phyloP scores from a whole-genome alignment of 2,113 vertebrate species.

The Grallaria varia region DNA sequence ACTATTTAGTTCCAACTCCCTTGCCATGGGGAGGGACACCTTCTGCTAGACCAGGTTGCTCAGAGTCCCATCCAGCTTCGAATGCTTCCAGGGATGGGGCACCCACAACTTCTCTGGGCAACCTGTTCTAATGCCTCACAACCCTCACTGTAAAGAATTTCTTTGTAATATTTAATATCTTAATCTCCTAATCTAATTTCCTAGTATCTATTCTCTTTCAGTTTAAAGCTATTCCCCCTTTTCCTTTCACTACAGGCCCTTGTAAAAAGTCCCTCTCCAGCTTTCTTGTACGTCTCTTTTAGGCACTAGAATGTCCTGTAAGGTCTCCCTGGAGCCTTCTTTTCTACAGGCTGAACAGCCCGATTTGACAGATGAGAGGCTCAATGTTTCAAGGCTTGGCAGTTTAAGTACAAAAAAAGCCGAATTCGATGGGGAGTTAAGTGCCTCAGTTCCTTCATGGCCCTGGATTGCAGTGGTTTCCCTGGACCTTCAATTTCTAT shows the following conservation, averaged over 20 bases:
- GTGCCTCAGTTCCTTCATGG: background rate
- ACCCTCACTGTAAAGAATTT: background rate
- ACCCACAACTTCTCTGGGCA: background rate
- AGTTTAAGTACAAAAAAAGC: background rate
- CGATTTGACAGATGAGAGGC: background rate
- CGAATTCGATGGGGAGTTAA: background rate
- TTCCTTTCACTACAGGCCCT: background rate
- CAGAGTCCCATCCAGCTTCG: background rate
- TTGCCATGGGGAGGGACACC: fast-evolving
- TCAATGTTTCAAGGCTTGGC: background rate
- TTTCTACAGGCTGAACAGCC: background rate
- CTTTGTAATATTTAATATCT: background rate
- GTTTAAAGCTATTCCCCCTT: background rate
- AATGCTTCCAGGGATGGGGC: background rate
- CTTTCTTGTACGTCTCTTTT: background rate
- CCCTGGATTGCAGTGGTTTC: background rate
- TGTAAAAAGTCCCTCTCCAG: background rate
- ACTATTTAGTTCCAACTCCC: background rate
- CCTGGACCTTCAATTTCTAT: background rate
- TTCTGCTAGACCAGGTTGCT: background rate
- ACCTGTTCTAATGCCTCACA: background rate
- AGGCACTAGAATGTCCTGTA: background rate
- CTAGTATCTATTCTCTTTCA: background rate
- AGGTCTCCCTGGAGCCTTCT: background rate
- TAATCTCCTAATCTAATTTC: background rate